Evolutionary conservation across 2,113 vertebrate species (phyloP).

Genomic region (Leucopsar rothschildi): DNA sequence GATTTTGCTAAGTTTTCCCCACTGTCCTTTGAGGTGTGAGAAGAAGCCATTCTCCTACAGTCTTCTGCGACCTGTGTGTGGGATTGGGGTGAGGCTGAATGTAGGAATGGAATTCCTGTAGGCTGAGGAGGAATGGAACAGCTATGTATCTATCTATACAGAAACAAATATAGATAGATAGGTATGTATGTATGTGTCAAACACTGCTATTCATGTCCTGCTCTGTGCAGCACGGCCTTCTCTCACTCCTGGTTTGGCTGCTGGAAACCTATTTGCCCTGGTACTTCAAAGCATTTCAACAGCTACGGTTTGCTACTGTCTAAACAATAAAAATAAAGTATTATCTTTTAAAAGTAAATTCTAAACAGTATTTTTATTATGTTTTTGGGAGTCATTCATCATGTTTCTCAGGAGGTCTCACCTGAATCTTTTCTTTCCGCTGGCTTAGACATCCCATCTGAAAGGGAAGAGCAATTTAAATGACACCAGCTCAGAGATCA

Average conservation of each 20-base stretch:
- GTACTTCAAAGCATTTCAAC: background rate
- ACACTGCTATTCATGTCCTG: background rate
- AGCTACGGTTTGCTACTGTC: background rate
- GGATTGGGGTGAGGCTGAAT: background rate
- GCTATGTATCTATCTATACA: conserved; percentile 52
- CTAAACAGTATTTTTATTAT: background rate
- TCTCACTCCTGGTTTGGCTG: background rate
- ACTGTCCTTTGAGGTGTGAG: background rate
- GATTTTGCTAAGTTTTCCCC: conserved; percentile 28
- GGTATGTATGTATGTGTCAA: conserved; percentile 63
- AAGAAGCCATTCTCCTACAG: conserved; percentile 5
- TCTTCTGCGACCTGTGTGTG: background rate
- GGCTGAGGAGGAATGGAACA: conserved; percentile 48
- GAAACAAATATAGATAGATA: conserved; percentile 52
- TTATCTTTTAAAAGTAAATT: background rate
- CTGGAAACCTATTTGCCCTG: background rate
- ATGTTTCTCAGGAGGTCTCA: conserved; percentile 66
- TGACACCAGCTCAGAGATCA: conserved; percentile 15
- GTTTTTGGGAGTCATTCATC: background rate
- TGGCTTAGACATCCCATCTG: conserved; percentile 89
- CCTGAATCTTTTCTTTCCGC: conserved; percentile 96
- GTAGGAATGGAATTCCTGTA: conserved; percentile 1
- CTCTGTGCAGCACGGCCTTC: background rate
- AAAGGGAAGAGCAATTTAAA: conserved; percentile 80
- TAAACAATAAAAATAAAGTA: background rate